Percentiles rank a stretch among this genome's conserved stretches.
These are phyloP conservation scores for Argopecten irradians DNA, from an alignment of 1,140 invertebrate genomes.

Conservation along the genomic window DNA sequence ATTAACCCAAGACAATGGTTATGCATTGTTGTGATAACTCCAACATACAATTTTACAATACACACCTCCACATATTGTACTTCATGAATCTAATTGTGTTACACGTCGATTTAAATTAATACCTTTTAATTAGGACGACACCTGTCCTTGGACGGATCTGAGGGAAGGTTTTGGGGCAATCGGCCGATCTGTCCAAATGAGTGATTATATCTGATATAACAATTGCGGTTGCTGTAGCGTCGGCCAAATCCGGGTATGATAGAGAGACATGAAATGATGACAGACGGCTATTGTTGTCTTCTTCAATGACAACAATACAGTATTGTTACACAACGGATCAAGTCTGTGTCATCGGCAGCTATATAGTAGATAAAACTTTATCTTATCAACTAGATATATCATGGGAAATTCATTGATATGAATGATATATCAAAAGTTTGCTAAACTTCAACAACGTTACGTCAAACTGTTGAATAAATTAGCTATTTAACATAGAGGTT, in stretches of 20 bases:
- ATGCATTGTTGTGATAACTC: not conserved
- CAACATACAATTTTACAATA: not conserved
- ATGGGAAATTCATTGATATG: conserved; percentile 12
- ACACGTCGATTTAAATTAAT: not conserved
- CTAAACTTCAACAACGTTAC: not conserved
- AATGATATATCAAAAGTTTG: not conserved
- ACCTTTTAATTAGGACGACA: not conserved
- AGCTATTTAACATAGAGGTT: not conserved
- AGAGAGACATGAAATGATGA: not conserved
- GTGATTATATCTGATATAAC: not conserved
- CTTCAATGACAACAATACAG: not conserved
- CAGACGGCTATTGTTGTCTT: not conserved
- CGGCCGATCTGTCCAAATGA: not conserved
- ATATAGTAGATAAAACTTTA: not conserved
- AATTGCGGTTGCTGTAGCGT: not conserved
- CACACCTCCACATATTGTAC: not conserved
- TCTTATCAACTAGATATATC: not conserved
- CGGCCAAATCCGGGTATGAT: not conserved
- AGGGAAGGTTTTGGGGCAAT: not conserved
- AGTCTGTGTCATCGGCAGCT: not conserved
- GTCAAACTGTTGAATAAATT: not conserved
- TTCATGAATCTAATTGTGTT: not conserved
- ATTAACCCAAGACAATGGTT: not conserved
- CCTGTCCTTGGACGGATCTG: not conserved
- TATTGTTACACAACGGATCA: not conserved